phyloP scores from a whole-genome alignment of 2,888 invertebrate genomes.

The Papilio elwesi region DNA sequence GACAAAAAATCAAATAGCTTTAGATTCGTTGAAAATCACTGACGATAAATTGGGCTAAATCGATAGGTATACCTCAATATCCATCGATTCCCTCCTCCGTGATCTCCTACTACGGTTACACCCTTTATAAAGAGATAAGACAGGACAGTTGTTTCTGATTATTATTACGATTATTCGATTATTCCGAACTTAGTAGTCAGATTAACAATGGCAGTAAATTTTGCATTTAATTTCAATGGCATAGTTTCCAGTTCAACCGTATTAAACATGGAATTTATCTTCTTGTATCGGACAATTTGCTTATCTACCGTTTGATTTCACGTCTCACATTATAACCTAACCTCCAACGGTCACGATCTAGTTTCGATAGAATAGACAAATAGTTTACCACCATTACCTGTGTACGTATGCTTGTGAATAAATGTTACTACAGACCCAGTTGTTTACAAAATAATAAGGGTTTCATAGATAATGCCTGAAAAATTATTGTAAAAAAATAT shows the following conservation, averaged over 20 bases:
- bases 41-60: too few relatives aligned
- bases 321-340: conserved; percentile 23
- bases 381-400: conserved; percentile 4
- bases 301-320: conserved; percentile 20
- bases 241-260: conserved; percentile 10
- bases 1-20: too few relatives aligned
- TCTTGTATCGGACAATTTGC: conserved; percentile 19
- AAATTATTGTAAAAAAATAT: too few relatives aligned
- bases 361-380: conserved; percentile 14
- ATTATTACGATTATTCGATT: too few relatives aligned
- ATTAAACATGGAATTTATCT: conserved; percentile 17
- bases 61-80: too few relatives aligned
- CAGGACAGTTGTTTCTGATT: not conserved
- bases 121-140: not conserved
- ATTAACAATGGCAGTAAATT: conserved; percentile 13
- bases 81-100: too few relatives aligned
- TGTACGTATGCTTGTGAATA: not conserved
- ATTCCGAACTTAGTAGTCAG: conserved; percentile 7
- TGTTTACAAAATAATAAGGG: not conserved
- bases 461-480: too few relatives aligned
- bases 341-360: conserved; percentile 23
- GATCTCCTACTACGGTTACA: too few relatives aligned
- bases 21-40: too few relatives aligned
- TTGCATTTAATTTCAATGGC: conserved; percentile 17
- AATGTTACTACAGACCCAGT: conserved; percentile 11